Conservation (phyloP, 2,797 vertebrate genomes). For the Megaceryle alcyon region DNA sequence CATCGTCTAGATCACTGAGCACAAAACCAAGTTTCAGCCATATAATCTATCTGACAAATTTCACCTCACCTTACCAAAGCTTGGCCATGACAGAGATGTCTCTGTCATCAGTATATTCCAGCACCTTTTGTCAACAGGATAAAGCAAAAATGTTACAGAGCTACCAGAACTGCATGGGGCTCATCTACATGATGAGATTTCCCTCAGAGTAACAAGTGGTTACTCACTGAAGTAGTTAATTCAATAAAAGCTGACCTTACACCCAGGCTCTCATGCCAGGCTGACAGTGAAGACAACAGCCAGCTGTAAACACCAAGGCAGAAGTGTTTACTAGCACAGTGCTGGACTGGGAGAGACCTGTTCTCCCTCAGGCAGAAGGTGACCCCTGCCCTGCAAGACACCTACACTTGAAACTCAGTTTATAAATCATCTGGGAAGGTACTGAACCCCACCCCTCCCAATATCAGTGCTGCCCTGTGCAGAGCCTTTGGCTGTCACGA, state of each 20-base stretch:
- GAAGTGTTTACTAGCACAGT: fast-evolving
- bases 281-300: background rate
- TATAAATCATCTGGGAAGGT: background rate
- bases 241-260: background rate
- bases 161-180: background rate
- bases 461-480: background rate
- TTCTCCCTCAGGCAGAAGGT: background rate
- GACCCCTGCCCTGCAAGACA: background rate
- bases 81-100: fast-evolving
- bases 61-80: background rate
- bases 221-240: background rate
- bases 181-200: background rate
- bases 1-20: background rate
- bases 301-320: background rate
- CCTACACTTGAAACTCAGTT: background rate
- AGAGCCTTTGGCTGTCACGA: background rate
- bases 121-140: background rate
- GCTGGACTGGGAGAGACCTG: fast-evolving
- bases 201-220: background rate
- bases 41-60: background rate
- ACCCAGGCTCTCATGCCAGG: background rate
- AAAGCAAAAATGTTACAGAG: background rate
- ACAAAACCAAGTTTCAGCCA: conserved; percentile 9
- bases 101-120: background rate
- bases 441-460: background rate